Evolutionary conservation across 2,113 vertebrate genomes (phyloP).

Genomic region (Chionodraco myersi): DNA sequence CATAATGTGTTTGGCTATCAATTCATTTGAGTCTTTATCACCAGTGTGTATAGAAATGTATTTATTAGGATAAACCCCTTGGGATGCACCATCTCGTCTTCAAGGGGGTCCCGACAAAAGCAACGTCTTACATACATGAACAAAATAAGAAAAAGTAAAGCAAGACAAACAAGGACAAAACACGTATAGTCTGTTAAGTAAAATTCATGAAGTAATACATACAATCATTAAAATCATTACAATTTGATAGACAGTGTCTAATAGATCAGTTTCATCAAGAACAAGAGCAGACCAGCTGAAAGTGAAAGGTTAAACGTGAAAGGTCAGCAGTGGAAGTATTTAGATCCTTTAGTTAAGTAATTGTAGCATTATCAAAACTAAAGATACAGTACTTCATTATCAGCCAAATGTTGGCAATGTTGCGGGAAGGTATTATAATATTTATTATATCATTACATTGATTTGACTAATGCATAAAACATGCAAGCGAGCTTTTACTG

Average conservation of each 20-base stretch:
- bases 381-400: not conserved
- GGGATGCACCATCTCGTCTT: too few species aligned
- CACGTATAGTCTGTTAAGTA: too few species aligned
- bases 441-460: not conserved
- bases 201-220: too few species aligned
- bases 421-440: not conserved
- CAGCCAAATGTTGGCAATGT: not conserved
- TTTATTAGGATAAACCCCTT: too few species aligned
- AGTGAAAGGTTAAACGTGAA: not conserved
- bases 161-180: too few species aligned
- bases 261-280: too few species aligned
- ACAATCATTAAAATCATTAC: too few species aligned
- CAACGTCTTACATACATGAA: too few species aligned
- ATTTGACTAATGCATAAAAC: not conserved
- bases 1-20: not conserved
- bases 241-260: too few species aligned
- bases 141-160: too few species aligned
- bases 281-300: too few species aligned
- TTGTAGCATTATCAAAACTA: not conserved
- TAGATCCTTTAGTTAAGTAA: not conserved
- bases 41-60: not conserved
- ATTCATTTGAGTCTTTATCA: conserved; percentile 1
- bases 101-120: too few species aligned
- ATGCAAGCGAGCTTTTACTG: not conserved
- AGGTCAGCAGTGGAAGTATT: not conserved